These are phyloP conservation scores for Plebejus argus DNA, from an alignment of 2,888 invertebrate genomes.

Conservation along the genomic window DNA sequence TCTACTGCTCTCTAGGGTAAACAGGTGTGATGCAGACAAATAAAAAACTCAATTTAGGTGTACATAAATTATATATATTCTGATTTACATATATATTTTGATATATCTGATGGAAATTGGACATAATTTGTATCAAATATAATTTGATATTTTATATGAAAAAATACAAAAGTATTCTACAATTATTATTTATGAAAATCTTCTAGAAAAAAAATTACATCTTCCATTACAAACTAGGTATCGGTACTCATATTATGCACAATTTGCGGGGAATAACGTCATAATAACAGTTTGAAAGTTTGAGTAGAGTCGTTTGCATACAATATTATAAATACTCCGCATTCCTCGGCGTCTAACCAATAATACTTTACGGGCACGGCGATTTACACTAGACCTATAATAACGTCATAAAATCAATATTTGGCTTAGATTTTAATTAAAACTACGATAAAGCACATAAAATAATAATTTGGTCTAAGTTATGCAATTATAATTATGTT, in stretches of 20 bases:
- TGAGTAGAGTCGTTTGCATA: conserved; percentile 41
- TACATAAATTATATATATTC: conserved; percentile 78
- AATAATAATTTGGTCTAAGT: conserved; percentile 80
- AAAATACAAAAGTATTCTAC: conserved; percentile 78
- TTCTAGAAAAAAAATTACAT: conserved; percentile 74
- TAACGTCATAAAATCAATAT: conserved; percentile 78
- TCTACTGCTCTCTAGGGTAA: not conserved
- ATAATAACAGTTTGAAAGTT: conserved; percentile 54
- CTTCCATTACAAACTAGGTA: conserved; percentile 58
- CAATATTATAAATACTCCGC: conserved; percentile 79
- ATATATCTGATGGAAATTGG: conserved; percentile 66
- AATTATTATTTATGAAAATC: conserved; percentile 68
- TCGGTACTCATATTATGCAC: conserved; percentile 74
- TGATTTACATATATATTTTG: conserved; percentile 69
- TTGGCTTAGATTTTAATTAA: conserved; percentile 80
- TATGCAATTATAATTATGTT: conserved; percentile 73
- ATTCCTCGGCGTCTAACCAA: conserved; percentile 59
- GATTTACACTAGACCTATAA: conserved; percentile 64
- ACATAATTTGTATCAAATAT: conserved; percentile 71
- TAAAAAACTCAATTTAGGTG: conserved; percentile 60
- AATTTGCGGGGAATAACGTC: conserved; percentile 58
- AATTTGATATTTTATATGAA: conserved; percentile 59
- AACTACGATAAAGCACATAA: conserved; percentile 78
- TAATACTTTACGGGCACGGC: conserved; percentile 76
- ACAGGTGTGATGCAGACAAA: conserved; percentile 43